A percentile compares a stretch with the other conserved stretches of the same genome.
phyloP scores from a whole-genome alignment of 2,113 vertebrate genomes.

The Tyrannus savana region DNA sequence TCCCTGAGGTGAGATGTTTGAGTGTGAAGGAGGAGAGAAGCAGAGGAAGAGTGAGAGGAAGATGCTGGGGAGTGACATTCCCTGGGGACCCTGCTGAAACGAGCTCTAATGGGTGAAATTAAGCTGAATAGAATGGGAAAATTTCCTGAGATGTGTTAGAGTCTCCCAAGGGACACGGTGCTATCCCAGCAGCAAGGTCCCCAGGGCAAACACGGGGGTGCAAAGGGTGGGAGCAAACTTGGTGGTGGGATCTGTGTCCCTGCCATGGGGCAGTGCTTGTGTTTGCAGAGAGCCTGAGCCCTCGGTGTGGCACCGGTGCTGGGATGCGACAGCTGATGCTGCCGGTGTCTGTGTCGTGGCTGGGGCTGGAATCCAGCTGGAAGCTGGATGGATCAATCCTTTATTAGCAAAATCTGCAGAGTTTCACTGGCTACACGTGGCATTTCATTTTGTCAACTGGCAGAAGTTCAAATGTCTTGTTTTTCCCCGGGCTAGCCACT shows the following conservation, averaged over 20 bases:
- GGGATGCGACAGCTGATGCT: neutral
- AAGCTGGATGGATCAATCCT: slow-evolving; percentile 2
- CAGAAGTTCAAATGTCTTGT: neutral
- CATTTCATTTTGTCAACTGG: neutral
- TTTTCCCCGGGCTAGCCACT: neutral
- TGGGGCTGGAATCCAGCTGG: slow-evolving; percentile 55
- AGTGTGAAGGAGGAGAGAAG: rapidly evolving
- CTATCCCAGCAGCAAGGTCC: neutral
- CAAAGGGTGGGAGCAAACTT: neutral
- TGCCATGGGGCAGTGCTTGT: rapidly evolving
- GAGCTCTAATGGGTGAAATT: slow-evolving; percentile 46
- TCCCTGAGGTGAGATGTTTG: neutral
- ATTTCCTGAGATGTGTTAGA: neutral
- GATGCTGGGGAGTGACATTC: neutral
- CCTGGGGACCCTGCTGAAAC: neutral
- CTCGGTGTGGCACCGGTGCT: rapidly evolving
- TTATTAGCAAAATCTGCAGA: slow-evolving; percentile 64
- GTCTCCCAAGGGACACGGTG: neutral
- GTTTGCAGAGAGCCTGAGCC: neutral
- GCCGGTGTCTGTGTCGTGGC: neutral
- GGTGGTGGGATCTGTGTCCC: neutral
- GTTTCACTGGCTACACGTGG: slow-evolving; percentile 36
- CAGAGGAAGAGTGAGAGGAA: neutral
- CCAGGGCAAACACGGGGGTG: neutral
- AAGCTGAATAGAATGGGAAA: neutral